Evolutionary conservation across 2,888 invertebrate genomes (phyloP), one percentile per base, ranked within the genome.

Genomic region (Epicampocera succincta): DNA sequence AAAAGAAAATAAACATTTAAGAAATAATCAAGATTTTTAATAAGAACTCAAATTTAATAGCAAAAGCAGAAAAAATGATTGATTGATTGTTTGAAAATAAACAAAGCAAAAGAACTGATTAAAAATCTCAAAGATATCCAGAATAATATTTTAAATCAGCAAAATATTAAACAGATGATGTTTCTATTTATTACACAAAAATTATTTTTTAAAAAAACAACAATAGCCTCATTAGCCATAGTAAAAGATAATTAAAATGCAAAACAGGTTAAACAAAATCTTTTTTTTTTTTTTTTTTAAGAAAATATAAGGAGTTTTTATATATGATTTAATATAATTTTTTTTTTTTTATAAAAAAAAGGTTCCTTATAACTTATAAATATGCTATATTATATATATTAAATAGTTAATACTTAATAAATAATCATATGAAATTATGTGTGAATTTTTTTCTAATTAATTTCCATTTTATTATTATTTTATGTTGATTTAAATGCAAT

Each of bases 91-190:
- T 74, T 81, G 78, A 65, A 66, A 68, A 9, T 8, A 44, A 60
- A 61, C 17, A 33, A 33, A 68, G 54, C 88, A 88, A n/a, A n/a
- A n/a, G 86, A 88, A 87, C 87, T 87, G 87, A 87, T 86, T 61
- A 65, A 61, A 68, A 78, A 68, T 66, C 52, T 44, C 15, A 68
- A 65, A 60, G 19, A 80, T 83, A 84, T 76, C 84, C 77, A 68
- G 78, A 40, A 58, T 58, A 38, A 77, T 25, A 19, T 46, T n/a
- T 33, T 1, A 46, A 58, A 71, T 38, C 58, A 48, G 58, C 11
- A 84, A 56, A 8, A 44, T n/a, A n/a, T 29, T 38, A 44, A 60
- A 74, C 44, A 60, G 9, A 52, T 65, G 63, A 66, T 78, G 58
- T 72, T 72, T 72, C 60, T 78, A 78, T 78, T 72, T 66, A 71